A percentile compares a stretch with the other conserved stretches of the same genome.
phyloP scores from a whole-genome alignment of 2,113 vertebrate genomes.

The Cichladusa arquata region DNA sequence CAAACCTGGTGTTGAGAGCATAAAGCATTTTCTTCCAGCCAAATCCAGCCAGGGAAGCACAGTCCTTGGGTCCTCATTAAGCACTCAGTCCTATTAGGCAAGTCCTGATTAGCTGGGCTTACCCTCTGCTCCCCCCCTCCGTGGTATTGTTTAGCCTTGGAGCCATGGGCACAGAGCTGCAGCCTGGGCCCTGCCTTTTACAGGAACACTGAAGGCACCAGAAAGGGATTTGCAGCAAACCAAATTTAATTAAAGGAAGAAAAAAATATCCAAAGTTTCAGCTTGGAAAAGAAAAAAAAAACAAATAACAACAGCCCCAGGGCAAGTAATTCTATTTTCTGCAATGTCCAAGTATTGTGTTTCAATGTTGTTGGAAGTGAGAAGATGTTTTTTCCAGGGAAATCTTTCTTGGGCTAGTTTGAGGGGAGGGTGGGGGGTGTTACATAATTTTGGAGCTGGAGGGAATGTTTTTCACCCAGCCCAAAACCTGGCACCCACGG shows the following conservation, averaged over 20 bases:
- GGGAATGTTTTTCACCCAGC: background rate
- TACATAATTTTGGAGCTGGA: background rate
- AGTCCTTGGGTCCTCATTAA: conserved; percentile 24
- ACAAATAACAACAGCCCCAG: background rate
- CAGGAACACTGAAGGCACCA: background rate
- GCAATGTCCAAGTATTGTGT: background rate
- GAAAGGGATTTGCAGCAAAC: background rate
- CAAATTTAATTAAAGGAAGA: background rate
- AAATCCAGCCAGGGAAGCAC: background rate
- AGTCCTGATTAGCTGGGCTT: conserved; percentile 18
- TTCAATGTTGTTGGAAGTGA: background rate
- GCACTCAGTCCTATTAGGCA: background rate
- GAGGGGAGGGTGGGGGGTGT: accelerated
- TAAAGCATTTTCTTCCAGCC: background rate
- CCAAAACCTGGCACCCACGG: background rate
- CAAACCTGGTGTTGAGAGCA: background rate
- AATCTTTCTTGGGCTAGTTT: background rate
- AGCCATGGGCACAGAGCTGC: background rate
- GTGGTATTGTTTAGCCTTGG: background rate
- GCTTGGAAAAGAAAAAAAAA: background rate
- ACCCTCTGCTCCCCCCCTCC: background rate
- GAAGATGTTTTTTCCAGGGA: background rate
- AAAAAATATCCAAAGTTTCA: background rate
- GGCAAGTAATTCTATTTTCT: background rate
- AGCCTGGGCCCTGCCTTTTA: background rate